Evolutionary conservation across 2,888 invertebrate species (phyloP), one percentile per base, ranked within the genome.

Genomic region (Protodeltote pygarga): DNA sequence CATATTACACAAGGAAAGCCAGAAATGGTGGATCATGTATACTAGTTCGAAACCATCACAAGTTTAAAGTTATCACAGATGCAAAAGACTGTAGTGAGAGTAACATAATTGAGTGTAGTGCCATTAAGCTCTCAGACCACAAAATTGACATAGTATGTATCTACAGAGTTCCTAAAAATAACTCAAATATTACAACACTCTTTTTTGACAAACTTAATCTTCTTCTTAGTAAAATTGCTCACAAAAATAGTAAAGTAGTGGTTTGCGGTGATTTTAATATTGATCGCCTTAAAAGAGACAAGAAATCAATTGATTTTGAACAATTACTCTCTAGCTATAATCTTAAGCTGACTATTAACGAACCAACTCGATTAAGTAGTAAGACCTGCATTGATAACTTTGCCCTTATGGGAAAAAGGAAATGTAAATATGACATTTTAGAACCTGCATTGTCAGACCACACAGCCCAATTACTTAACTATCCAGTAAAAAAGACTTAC

Each of bases 1-100:
- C 33, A n/a, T 5, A 1, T 15, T 23, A 15, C n/a, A n/a, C 13
- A 9, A 23, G 33, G n/a, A 33, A 33, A 15, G 23, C 14, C 15
- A 21, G 33, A 13, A 21, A 33, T 33, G 23, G 33, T n/a, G 33
- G 33, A n/a, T 33, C 33, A 3, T 33, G 33, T 23, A 33, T 33
- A 14, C 14, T 23, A 2, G 15, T 23, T 20, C 21, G 23, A 4
- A n/a, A 14, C 3, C 3, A 9, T 1, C 8, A 15, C 14, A 23
- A n/a, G n/a, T 33, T 33, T 33, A 23, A 14, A 23, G 19, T 2
- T 13, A 20, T 32, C n/a, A n/a, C n/a, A 20, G 11, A 32, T 20
- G 20, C 19, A 11, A 32, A n/a, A n/a, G n/a, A n/a, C n/a, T n/a
- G n/a, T n/a, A n/a, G n/a, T n/a, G n/a, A n/a, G n/a, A n/a, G n/a